phyloP scores from a whole-genome alignment of 1,140 invertebrate genomes.

The Neotoxoptera formosana region DNA sequence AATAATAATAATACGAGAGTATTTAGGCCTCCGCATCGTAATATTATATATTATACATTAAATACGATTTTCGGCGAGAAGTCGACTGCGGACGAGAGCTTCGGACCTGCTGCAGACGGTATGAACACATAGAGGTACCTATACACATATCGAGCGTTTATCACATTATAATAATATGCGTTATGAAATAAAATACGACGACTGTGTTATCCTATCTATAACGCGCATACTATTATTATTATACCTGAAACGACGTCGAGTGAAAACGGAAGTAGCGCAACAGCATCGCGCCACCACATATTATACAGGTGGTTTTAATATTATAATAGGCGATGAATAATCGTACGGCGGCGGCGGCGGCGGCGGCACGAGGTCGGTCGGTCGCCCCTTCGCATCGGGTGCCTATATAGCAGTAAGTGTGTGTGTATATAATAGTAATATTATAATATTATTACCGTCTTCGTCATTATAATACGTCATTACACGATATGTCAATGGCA shows the following conservation, averaged over 20 bases:
- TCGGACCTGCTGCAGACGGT: not conserved
- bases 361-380: not conserved
- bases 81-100: not conserved
- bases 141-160: too few species aligned
- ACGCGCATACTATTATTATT: not conserved
- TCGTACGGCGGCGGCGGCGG: not conserved
- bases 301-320: too few species aligned
- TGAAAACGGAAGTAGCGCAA: slow-evolving; percentile 46
- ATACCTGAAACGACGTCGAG: not conserved
- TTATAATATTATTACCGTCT: not conserved
- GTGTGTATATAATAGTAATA: too few species aligned
- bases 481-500: slow-evolving; percentile 11
- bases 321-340: not conserved
- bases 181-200: not conserved
- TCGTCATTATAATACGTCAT: not conserved
- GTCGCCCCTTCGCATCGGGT: not conserved
- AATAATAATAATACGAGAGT: not conserved
- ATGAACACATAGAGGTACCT: too few species aligned
- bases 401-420: too few species aligned
- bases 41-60: too few species aligned
- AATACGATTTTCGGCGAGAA: not conserved
- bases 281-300: not conserved
- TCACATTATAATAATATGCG: not conserved
- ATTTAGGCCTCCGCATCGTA: not conserved
- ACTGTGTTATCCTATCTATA: not conserved